Percentiles rank a stretch among this genome's conserved stretches.
Evolutionary conservation across 2,888 invertebrate genomes (phyloP).

Genomic region (Azorinus chamasolen): DNA sequence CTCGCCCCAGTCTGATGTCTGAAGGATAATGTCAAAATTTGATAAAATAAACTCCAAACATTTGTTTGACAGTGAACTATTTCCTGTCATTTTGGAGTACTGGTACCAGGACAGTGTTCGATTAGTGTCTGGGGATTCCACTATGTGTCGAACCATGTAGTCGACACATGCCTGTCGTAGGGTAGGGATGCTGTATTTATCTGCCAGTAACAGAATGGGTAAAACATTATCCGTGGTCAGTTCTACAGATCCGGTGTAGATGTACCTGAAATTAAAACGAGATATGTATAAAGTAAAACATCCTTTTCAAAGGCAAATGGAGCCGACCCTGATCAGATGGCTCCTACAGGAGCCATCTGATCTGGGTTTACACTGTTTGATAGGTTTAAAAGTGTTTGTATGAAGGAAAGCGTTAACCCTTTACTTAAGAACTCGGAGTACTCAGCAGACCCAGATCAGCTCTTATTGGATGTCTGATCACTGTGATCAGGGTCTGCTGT

Average conservation of each 20-base stretch:
- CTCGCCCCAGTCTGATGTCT: conserved; percentile 78
- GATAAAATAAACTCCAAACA: conserved; percentile 79
- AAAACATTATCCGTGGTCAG: conserved; percentile 78
- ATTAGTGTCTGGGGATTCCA: conserved; percentile 79
- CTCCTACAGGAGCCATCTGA: too few species aligned
- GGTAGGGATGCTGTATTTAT: conserved; percentile 79
- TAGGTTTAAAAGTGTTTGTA: too few species aligned
- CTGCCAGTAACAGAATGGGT: conserved; percentile 77
- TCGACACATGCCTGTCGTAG: conserved; percentile 79
- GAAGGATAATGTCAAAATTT: conserved; percentile 78
- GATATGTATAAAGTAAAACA: too few species aligned
- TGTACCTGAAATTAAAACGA: conserved; percentile 69
- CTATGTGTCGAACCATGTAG: conserved; percentile 81
- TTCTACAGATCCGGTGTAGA: conserved; percentile 76
- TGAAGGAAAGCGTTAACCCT: too few species aligned
- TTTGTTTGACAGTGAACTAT: conserved; percentile 72
- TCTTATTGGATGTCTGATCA: too few species aligned
- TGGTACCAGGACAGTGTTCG: conserved; percentile 82
- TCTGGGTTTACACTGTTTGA: too few species aligned
- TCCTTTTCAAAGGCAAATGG: too few species aligned
- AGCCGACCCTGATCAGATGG: too few species aligned
- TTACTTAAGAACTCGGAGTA: too few species aligned
- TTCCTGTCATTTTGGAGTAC: conserved; percentile 79
- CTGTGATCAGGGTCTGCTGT: too few species aligned
- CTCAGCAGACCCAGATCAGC: too few species aligned